Evolutionary conservation across 2,888 invertebrate genomes (phyloP).

Genomic region (Himalopsyche tibetana): DNA sequence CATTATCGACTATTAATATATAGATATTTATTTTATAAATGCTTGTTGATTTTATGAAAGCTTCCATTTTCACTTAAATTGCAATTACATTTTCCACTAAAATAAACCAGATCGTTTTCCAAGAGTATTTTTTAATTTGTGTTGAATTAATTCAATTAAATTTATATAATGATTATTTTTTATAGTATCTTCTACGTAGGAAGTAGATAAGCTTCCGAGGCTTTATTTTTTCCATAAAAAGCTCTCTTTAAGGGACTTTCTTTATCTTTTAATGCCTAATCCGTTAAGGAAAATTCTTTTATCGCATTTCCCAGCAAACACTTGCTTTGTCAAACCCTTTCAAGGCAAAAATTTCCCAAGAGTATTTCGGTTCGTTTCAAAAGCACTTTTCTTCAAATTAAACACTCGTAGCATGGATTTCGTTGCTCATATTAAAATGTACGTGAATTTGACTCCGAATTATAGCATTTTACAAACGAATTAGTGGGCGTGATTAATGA

Average conservation of each 20-base stretch:
- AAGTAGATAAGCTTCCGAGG: not conserved
- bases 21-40: too few species aligned
- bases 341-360: conserved; percentile 32
- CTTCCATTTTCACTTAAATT: too few species aligned
- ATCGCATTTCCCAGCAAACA: conserved; percentile 25
- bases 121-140: too few species aligned
- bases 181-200: too few species aligned
- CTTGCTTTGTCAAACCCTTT: conserved; percentile 40
- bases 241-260: not conserved
- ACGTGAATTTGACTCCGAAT: not conserved
- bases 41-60: too few species aligned
- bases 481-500: too few species aligned
- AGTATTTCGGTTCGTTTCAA: not conserved
- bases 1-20: too few species aligned
- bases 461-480: not conserved
- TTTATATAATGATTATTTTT: too few species aligned
- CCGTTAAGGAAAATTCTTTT: conserved; percentile 33
- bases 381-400: conserved; percentile 35
- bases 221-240: conserved; percentile 9
- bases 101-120: too few species aligned
- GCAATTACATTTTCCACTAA: too few species aligned
- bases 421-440: not conserved
- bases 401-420: not conserved
- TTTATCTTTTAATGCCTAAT: conserved; percentile 43
- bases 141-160: too few species aligned